These are phyloP conservation scores for Malacosoma neustria DNA, from an alignment of 2,888 invertebrate species.

Conservation along the genomic window DNA sequence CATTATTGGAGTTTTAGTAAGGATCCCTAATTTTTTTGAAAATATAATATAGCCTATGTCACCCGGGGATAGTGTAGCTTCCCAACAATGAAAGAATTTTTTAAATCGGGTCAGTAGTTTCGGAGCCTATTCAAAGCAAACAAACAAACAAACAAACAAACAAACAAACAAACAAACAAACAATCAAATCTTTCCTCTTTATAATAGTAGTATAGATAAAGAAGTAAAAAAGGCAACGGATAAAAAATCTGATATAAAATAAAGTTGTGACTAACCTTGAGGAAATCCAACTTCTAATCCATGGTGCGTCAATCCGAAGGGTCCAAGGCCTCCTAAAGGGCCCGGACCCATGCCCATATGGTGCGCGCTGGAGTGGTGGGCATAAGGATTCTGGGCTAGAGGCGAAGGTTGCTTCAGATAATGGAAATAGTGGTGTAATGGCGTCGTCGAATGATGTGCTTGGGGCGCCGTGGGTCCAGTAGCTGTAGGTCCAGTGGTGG, in stretches of 20 bases:
- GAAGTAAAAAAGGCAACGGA: too few species aligned
- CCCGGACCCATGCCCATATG: constrained; percentile 74
- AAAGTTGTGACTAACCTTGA: constrained; percentile 46
- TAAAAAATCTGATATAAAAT: constrained; percentile 7
- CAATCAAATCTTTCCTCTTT: too few species aligned
- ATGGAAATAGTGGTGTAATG: constrained; percentile 71
- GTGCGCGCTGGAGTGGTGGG: constrained; percentile 60
- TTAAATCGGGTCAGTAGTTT: too few species aligned
- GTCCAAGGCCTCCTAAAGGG: constrained; percentile 64
- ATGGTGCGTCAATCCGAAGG: constrained; percentile 62
- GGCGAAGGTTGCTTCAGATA: constrained; percentile 74
- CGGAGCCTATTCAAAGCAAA: too few species aligned
- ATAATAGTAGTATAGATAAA: too few species aligned
- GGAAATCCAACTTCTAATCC: constrained; percentile 68
- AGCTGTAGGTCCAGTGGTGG: constrained; percentile 49
- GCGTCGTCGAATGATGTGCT: constrained; percentile 69
- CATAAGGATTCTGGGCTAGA: constrained; percentile 63
- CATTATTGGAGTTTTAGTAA: too few species aligned
- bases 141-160: too few species aligned
- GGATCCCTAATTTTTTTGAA: too few species aligned
- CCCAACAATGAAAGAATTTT: too few species aligned
- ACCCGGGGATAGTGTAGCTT: too few species aligned
- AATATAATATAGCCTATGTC: too few species aligned
- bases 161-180: too few species aligned
- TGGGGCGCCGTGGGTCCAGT: constrained; percentile 53